A percentile compares a stretch with the other conserved stretches of the same genome.
Conservation (phyloP, 2,888 invertebrate genomes). For the Athrips mouffetella region DNA sequence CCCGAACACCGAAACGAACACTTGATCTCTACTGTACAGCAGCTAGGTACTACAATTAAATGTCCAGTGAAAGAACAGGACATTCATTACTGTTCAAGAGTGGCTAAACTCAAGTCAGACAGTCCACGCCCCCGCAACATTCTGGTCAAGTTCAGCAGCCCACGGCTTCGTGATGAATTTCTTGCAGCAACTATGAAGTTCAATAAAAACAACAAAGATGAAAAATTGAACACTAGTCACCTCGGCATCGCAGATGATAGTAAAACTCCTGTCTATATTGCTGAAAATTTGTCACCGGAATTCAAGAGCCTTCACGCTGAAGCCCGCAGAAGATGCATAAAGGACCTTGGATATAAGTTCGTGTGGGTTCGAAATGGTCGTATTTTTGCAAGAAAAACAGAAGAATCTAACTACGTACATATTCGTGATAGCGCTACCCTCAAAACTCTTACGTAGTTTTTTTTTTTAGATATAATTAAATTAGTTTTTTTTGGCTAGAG, state of each 20-base stretch:
- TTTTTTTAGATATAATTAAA: not conserved
- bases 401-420: slow-evolving; percentile 5
- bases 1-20: slow-evolving; percentile 27
- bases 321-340: not conserved
- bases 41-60: slow-evolving; percentile 20
- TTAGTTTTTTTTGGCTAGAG: not conserved
- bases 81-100: slow-evolving; percentile 22
- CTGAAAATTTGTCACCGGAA: not conserved
- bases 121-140: slow-evolving; percentile 22
- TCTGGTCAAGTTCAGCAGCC: slow-evolving; percentile 24
- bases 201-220: not conserved
- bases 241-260: not conserved
- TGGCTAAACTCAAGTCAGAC: slow-evolving; percentile 20
- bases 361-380: slow-evolving; percentile 20
- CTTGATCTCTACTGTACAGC: slow-evolving; percentile 21
- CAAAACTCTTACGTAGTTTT: not conserved
- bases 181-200: not conserved
- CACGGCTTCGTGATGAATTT: slow-evolving; percentile 7
- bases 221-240: not conserved
- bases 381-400: slow-evolving; percentile 18
- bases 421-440: no score
- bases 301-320: not conserved
- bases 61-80: slow-evolving; percentile 20
- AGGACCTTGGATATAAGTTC: slow-evolving; percentile 14
- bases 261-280: not conserved